Evolutionary conservation across 2,888 invertebrate genomes (phyloP).

Genomic region (Epistrophe eligans): DNA sequence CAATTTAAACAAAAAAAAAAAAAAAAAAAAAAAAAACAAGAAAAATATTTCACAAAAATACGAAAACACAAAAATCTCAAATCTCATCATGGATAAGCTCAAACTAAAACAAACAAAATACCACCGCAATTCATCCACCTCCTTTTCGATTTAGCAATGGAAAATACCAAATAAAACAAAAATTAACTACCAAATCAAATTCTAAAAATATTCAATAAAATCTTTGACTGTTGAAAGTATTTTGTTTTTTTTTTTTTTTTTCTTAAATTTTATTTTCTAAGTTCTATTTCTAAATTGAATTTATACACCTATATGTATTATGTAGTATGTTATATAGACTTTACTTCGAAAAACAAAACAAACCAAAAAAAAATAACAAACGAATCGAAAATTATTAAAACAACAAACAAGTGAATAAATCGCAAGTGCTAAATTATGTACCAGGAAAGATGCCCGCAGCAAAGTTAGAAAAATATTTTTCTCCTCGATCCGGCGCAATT

Average conservation of each 20-base stretch:
- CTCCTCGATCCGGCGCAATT: slow-evolving; percentile 49
- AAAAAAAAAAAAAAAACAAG: neutral
- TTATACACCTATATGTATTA: slow-evolving; percentile 11
- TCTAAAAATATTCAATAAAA: slow-evolving; percentile 70
- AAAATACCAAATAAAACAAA: slow-evolving; percentile 47
- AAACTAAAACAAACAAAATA: slow-evolving; percentile 53
- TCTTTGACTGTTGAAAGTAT: slow-evolving; percentile 50
- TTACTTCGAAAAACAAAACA: slow-evolving; percentile 37
- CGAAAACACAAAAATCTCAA: slow-evolving; percentile 19
- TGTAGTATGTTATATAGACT: slow-evolving; percentile 8
- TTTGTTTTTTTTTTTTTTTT: neutral
- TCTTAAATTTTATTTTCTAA: neutral
- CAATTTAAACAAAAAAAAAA: neutral
- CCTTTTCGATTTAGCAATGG: slow-evolving; percentile 34
- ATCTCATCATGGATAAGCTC: slow-evolving; percentile 35
- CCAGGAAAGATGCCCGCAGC: slow-evolving; percentile 48
- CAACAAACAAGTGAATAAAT: slow-evolving; percentile 76
- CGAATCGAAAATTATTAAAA: slow-evolving; percentile 73
- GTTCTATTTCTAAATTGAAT: slow-evolving; percentile 40
- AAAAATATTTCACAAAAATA: slow-evolving; percentile 7
- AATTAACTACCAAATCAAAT: slow-evolving; percentile 66
- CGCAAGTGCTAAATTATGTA: slow-evolving; percentile 76
- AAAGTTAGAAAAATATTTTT: slow-evolving; percentile 70
- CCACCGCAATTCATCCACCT: slow-evolving; percentile 3
- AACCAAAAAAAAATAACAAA: slow-evolving; percentile 37